Evolutionary conservation across 2,888 invertebrate genomes (phyloP).

Genomic region (Melipona beecheii): DNA sequence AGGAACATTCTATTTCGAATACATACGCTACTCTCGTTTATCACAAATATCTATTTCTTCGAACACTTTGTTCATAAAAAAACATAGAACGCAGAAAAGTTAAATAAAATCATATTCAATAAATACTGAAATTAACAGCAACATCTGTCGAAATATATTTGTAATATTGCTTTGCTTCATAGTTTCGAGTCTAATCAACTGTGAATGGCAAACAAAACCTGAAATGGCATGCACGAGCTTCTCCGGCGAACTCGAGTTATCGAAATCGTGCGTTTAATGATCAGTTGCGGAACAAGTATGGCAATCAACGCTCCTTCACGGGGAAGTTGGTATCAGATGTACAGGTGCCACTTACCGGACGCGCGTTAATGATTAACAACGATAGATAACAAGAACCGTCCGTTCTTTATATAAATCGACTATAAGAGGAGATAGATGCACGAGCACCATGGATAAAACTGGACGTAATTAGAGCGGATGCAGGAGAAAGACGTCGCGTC

Average conservation of each 20-base stretch:
- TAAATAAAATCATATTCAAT: no score
- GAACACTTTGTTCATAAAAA: no score
- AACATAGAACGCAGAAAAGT: no score
- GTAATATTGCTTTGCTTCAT: no score
- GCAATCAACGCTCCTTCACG: background rate
- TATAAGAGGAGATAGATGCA: background rate
- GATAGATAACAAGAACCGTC: background rate
- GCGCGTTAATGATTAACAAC: conserved; percentile 9
- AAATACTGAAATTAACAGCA: no score
- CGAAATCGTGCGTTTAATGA: conserved; percentile 7
- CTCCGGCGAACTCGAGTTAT: background rate
- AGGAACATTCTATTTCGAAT: no score
- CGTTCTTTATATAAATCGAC: conserved; percentile 2
- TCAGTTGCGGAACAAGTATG: background rate
- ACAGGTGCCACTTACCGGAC: background rate
- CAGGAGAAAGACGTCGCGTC: background rate
- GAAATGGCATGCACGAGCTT: background rate
- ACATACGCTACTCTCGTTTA: no score
- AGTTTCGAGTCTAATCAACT: no score
- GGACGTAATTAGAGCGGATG: background rate
- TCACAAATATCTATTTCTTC: no score
- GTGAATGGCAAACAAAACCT: background rate
- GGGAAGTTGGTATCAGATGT: background rate
- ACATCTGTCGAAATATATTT: no score
- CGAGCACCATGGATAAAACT: background rate